Conservation (phyloP, 2,113 vertebrate species). For the Fukomys damarensis region DNA sequence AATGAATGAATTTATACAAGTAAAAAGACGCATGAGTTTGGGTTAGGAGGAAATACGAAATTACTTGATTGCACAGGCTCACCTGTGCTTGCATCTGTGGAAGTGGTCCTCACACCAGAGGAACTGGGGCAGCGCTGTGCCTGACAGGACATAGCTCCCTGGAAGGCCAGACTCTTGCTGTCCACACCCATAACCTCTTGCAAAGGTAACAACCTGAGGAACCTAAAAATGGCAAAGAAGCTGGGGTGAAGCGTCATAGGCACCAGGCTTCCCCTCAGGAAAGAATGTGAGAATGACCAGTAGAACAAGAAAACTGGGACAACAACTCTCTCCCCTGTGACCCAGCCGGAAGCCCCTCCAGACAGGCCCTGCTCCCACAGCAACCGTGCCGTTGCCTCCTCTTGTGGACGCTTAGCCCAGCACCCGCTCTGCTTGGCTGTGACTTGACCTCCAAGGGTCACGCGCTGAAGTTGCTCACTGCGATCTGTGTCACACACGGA, state of each 20-base stretch:
- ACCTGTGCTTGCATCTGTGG: no score
- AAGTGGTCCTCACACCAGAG: not conserved
- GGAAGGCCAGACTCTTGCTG: no score
- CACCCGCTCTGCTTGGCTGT: rapidly evolving
- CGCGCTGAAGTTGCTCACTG: not conserved
- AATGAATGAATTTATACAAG: not conserved
- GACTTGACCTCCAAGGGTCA: not conserved
- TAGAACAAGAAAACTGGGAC: not conserved
- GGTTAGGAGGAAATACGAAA: not conserved
- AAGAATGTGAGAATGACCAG: not conserved
- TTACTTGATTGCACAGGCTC: not conserved
- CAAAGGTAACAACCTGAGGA: not conserved
- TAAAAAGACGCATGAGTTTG: not conserved
- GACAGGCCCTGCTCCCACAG: not conserved
- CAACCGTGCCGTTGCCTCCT: rapidly evolving
- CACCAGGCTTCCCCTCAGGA: not conserved
- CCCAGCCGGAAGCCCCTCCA: not conserved
- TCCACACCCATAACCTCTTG: not conserved
- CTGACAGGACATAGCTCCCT: rapidly evolving
- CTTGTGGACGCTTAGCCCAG: not conserved
- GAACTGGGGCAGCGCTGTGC: not conserved
- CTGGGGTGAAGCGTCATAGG: not conserved
- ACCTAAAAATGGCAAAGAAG: not conserved
- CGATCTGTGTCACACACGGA: not conserved
- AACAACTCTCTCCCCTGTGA: not conserved